A percentile compares a stretch with the other conserved stretches of the same genome.
Conservation (phyloP, 1,140 invertebrate species). For the Platyura marginata region DNA sequence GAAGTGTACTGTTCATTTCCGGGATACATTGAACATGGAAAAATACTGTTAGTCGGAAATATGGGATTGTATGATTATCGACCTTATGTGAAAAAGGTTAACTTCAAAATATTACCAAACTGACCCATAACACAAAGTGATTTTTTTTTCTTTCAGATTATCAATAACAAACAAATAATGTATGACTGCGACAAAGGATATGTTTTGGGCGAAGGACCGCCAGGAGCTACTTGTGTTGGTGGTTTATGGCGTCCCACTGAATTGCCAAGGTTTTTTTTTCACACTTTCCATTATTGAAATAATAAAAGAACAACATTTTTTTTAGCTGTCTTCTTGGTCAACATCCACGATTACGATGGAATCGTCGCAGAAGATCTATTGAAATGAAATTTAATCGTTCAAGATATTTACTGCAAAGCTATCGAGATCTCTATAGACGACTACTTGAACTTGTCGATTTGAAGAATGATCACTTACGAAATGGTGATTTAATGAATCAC, state of each 20-base stretch:
- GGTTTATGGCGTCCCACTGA: slow-evolving; percentile 22
- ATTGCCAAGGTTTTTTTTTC: slow-evolving; percentile 9
- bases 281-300: neutral
- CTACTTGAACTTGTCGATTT: neutral
- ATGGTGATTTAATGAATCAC: no score
- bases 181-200: slow-evolving; percentile 90
- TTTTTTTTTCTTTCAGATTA: slow-evolving; percentile 25
- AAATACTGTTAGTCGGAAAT: slow-evolving; percentile 84
- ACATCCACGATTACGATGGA: slow-evolving; percentile 65
- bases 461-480: no score
- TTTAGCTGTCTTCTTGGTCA: slow-evolving; percentile 55
- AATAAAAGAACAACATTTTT: no score
- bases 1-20: slow-evolving; percentile 92
- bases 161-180: slow-evolving; percentile 90
- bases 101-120: slow-evolving; percentile 5
- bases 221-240: slow-evolving; percentile 45
- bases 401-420: slow-evolving; percentile 27
- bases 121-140: neutral
- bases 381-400: slow-evolving; percentile 29
- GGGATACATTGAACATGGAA: slow-evolving; percentile 75
- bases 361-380: slow-evolving; percentile 41
- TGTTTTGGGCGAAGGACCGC: slow-evolving; percentile 67
- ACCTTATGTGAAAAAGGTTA: slow-evolving; percentile 81
- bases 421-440: slow-evolving; percentile 22
- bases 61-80: slow-evolving; percentile 95